Evolutionary conservation across 2,888 invertebrate species (phyloP), one percentile per base, ranked within the genome.

Genomic region (Imbricaverruca yamaguchii): DNA sequence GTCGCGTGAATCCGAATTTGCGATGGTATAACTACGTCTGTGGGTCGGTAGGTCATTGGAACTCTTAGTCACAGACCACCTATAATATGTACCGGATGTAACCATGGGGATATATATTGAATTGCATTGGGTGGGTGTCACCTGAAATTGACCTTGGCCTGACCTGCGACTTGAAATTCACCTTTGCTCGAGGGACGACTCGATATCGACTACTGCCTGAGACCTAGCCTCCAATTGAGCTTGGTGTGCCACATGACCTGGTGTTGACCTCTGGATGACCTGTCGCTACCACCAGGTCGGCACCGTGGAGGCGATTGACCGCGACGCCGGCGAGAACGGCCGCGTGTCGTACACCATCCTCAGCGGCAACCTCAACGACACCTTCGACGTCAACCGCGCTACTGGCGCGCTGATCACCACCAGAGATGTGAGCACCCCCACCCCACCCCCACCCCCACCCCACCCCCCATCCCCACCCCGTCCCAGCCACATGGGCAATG

Each of bases 381-480:
- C 94, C 7, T 98, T 98, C 88, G 94, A 95, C 86, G 95, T 98
- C 81, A 95, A 97, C 86, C 90, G 94, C 80, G 92, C 92, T 83
- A 93, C 94, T 0, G 97, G 97, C 0, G 93, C 92, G 55, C 89
- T 97, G 82, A 94, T 95, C 25, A 95, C 96, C 12, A 94, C 95
- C 0, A 90, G 94, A 81, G 92, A 93, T 84, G 77, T 56, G 56
- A 77, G 77, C 9, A 11, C 69, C 11, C n/a, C n/a, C n/a, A 2
- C 63, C n/a, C n/a, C 63, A n/a, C 63, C 63, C n/a, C 21, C 3
- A 21, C 63, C 10, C n/a, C 2, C n/a, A n/a, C n/a, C n/a, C 63
- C n/a, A 21, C n/a, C 15, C 63, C n/a, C n/a, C 63, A n/a, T 21
- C 63, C n/a, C 21, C 3, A 21, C 63, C 10, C n/a, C 2, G 7